phyloP scores from a whole-genome alignment of 2,888 invertebrate species.

The Protula sp. region DNA sequence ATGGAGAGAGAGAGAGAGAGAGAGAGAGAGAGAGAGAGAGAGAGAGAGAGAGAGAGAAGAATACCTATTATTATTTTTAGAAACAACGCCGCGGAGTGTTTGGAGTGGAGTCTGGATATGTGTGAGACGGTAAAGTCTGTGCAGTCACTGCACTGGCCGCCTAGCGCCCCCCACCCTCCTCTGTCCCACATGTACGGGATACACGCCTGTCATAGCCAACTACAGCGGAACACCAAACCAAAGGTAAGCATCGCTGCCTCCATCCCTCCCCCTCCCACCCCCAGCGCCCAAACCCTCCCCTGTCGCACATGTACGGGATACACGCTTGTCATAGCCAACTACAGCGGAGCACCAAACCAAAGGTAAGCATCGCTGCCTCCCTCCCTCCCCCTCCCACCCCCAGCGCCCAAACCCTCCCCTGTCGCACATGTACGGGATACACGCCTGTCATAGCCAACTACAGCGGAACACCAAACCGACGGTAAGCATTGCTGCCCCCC shows the following conservation, averaged over 20 bases:
- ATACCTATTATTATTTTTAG: too few relatives aligned
- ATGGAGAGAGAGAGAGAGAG: too few relatives aligned
- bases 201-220: not conserved
- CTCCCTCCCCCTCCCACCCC: too few relatives aligned
- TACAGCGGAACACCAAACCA: not conserved
- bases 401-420: not conserved
- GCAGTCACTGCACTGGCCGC: conserved; percentile 42
- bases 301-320: not conserved
- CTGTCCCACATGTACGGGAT: not conserved
- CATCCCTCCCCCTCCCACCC: too few relatives aligned
- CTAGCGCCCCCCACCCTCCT: conserved; percentile 15
- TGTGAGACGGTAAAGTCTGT: not conserved
- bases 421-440: not conserved
- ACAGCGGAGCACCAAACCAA: not conserved
- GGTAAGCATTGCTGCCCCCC: not conserved
- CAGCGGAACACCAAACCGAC: not conserved
- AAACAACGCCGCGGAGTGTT: too few relatives aligned
- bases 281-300: not conserved
- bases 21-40: too few relatives aligned
- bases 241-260: not conserved
- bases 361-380: not conserved
- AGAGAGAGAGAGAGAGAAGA: too few relatives aligned
- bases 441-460: not conserved
- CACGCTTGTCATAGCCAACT: not conserved
- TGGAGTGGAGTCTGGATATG: too few relatives aligned